Percentiles rank a stretch among this genome's conserved stretches.
Conservation (phyloP, 2,797 vertebrate genomes). For the Lacerta agilis region DNA sequence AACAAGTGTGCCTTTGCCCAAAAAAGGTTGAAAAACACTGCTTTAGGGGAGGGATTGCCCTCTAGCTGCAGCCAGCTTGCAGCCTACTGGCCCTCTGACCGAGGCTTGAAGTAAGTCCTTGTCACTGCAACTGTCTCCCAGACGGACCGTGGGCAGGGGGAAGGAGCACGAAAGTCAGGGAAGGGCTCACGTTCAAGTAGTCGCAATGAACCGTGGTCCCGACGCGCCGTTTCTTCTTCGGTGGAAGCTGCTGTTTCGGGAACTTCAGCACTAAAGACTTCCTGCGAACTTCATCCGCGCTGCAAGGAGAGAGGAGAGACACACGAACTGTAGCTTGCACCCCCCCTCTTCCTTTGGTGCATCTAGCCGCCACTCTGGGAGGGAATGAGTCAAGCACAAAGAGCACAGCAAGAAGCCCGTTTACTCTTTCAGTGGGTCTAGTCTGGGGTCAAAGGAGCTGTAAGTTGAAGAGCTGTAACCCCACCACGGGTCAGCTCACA, state of each 20-base stretch:
- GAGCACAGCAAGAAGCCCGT: not conserved
- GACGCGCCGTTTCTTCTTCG: slow-evolving; percentile 95
- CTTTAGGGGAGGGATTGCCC: not conserved
- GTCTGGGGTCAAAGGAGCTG: not conserved
- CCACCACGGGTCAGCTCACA: no score
- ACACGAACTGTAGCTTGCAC: slow-evolving; percentile 10
- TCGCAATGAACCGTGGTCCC: slow-evolving; percentile 97
- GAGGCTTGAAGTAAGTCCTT: not conserved
- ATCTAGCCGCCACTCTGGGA: not conserved
- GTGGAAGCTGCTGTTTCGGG: slow-evolving; percentile 97
- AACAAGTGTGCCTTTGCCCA: no score
- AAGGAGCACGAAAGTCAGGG: no score
- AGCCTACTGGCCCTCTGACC: not conserved
- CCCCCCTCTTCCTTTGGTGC: not conserved
- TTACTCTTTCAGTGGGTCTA: not conserved
- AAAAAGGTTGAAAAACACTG: no score
- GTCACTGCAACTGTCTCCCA: not conserved
- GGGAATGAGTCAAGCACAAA: not conserved
- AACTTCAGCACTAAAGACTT: slow-evolving; percentile 98
- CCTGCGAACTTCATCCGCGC: slow-evolving; percentile 96
- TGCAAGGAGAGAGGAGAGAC: slow-evolving; percentile 71
- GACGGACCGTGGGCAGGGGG: not conserved
- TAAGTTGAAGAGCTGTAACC: not conserved
- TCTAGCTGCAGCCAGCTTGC: not conserved
- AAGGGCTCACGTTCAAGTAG: slow-evolving; percentile 91